phyloP scores from a whole-genome alignment of 2,113 vertebrate species.

The Oncorhynchus keta region DNA sequence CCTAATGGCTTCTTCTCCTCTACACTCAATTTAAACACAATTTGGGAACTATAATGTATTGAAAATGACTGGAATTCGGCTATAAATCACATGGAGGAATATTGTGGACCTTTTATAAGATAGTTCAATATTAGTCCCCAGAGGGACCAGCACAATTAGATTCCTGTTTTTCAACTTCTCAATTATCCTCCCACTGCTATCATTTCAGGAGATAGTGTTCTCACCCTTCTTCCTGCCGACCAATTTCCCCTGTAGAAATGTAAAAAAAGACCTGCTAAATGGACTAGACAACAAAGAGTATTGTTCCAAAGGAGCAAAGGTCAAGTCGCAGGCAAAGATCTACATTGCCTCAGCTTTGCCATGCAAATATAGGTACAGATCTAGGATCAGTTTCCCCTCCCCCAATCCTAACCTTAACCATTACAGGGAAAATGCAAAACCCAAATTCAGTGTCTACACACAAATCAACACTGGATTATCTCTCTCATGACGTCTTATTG shows the following conservation, averaged over 20 bases:
- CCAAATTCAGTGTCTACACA: too few species aligned
- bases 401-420: background rate
- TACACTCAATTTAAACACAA: slow-evolving; percentile 99
- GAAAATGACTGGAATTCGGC: slow-evolving; percentile 99
- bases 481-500: slow-evolving; percentile 27
- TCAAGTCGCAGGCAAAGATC: slow-evolving; percentile 84
- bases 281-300: slow-evolving; percentile 79
- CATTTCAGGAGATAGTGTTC: slow-evolving; percentile 92
- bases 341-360: slow-evolving; percentile 66
- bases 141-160: slow-evolving; percentile 94
- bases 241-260: slow-evolving; percentile 81
- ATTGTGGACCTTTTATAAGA: slow-evolving; percentile 97
- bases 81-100: slow-evolving; percentile 98
- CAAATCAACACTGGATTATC: slow-evolving; percentile 25
- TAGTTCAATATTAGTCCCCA: slow-evolving; percentile 91
- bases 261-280: slow-evolving; percentile 74
- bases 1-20: slow-evolving; percentile 99
- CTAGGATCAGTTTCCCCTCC: too few species aligned
- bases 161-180: slow-evolving; percentile 98
- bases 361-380: slow-evolving; percentile 22
- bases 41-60: slow-evolving; percentile 99
- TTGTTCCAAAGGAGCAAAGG: slow-evolving; percentile 83
- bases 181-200: slow-evolving; percentile 94
- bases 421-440: too few species aligned
- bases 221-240: slow-evolving; percentile 60